Percentiles rank a stretch among this genome's conserved stretches.
These are phyloP conservation scores for Phylloscopus trochilus DNA, from an alignment of 2,113 vertebrate genomes.

Conservation along the genomic window DNA sequence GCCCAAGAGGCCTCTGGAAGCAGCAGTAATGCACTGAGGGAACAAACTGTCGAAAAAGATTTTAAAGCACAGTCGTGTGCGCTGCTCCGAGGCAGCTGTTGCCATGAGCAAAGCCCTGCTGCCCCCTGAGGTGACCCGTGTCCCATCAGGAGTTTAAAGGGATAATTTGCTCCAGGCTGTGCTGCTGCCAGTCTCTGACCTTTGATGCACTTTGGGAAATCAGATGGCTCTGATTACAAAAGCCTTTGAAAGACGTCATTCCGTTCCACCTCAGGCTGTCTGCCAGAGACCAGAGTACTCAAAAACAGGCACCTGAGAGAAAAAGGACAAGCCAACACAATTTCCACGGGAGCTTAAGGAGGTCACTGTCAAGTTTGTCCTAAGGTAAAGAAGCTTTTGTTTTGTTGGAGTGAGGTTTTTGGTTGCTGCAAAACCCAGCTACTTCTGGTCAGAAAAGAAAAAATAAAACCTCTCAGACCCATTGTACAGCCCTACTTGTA, in stretches of 20 bases:
- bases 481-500: no score
- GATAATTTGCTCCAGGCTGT: neutral
- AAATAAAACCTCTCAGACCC: neutral
- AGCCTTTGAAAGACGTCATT: neutral
- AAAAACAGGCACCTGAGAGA: neutral
- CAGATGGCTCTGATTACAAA: neutral
- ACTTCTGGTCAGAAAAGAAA: neutral
- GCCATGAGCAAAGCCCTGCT: accelerated
- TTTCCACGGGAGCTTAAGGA: neutral
- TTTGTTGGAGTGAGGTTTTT: neutral
- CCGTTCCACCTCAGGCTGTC: accelerated
- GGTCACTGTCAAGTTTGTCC: neutral
- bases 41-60: no score
- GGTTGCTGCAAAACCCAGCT: neutral
- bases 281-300: no score
- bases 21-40: accelerated
- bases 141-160: neutral
- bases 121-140: neutral
- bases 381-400: neutral
- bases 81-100: neutral
- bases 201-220: neutral
- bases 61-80: accelerated
- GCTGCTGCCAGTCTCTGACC: neutral
- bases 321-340: accelerated
- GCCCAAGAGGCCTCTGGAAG: accelerated